A percentile compares a stretch with the other conserved stretches of the same genome.
These are phyloP conservation scores for Aethes cnicana DNA, from an alignment of 2,888 invertebrate genomes.

Conservation along the genomic window DNA sequence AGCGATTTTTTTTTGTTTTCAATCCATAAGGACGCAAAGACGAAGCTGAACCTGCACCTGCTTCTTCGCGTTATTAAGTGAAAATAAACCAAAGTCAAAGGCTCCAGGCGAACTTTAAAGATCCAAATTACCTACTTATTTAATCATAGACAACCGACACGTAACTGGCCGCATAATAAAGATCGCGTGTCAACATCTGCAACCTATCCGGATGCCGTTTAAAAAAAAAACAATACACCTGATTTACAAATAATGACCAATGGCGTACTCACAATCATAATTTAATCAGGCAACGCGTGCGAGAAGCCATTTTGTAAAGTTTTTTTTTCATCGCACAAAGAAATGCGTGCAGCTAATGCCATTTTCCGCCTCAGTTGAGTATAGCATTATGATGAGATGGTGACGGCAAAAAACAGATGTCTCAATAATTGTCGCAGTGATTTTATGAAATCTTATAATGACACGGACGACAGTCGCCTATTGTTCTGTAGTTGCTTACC, in stretches of 20 bases:
- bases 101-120: neutral
- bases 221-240: slow-evolving; percentile 48
- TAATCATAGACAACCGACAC: slow-evolving; percentile 25
- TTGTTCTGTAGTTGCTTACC: slow-evolving; percentile 46
- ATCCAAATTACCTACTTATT: slow-evolving; percentile 2
- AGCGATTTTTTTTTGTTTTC: too few relatives aligned
- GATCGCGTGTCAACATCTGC: slow-evolving; percentile 56
- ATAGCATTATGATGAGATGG: slow-evolving; percentile 43
- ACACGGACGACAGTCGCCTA: slow-evolving; percentile 35
- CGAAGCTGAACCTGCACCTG: too few relatives aligned
- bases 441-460: slow-evolving; percentile 50
- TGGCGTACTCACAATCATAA: slow-evolving; percentile 61
- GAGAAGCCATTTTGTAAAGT: slow-evolving; percentile 44
- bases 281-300: slow-evolving; percentile 59
- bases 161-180: slow-evolving; percentile 25
- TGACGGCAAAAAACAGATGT: slow-evolving; percentile 51
- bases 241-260: slow-evolving; percentile 76
- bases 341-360: slow-evolving; percentile 69
- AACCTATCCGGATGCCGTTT: slow-evolving; percentile 33
- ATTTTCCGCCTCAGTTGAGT: slow-evolving; percentile 59
- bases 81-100: too few relatives aligned
- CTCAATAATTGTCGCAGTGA: slow-evolving; percentile 46
- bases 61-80: too few relatives aligned
- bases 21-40: too few relatives aligned
- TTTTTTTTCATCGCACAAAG: slow-evolving; percentile 43